Percentiles rank a stretch among this genome's conserved stretches.
phyloP scores from a whole-genome alignment of 2,888 invertebrate species.

The Caenorhabditis macrosperma region DNA sequence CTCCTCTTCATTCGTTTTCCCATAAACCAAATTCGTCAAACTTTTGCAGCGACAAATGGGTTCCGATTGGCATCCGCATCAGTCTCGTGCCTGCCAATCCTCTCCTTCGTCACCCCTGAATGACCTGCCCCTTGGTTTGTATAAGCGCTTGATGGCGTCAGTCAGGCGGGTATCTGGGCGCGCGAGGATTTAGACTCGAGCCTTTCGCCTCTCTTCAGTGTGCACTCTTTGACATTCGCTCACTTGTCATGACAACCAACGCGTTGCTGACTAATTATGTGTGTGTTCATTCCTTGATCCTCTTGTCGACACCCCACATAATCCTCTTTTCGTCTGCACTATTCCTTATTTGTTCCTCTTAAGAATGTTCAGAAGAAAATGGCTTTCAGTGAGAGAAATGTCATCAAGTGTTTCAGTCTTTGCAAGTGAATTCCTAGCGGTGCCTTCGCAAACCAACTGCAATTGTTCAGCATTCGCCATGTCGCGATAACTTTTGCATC shows the following conservation, averaged over 20 bases:
- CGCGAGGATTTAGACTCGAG: constrained; percentile 37
- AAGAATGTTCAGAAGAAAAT: neutral
- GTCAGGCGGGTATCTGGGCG: constrained; percentile 33
- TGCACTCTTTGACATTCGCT: constrained; percentile 2
- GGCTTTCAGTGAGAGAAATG: too few species aligned
- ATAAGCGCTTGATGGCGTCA: constrained; percentile 36
- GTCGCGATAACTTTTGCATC: too few species aligned
- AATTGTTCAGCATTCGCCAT: too few species aligned
- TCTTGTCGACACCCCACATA: neutral
- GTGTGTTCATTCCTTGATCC: neutral
- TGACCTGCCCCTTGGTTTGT: constrained; percentile 25
- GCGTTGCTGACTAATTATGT: neutral
- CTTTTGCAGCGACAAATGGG: too few species aligned
- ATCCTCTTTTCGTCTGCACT: neutral
- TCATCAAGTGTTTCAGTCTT: too few species aligned
- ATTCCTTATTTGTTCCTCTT: neutral
- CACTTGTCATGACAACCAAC: constrained; percentile 1
- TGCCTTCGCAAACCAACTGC: too few species aligned
- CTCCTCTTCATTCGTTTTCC: too few species aligned
- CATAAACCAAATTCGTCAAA: too few species aligned
- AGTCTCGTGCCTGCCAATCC: constrained; percentile 4
- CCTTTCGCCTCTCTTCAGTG: constrained; percentile 1
- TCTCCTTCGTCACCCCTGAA: constrained; percentile 13
- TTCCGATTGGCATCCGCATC: neutral
- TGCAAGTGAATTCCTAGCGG: too few species aligned